A percentile compares a stretch with the other conserved stretches of the same genome.
Conservation (phyloP, 2,797 vertebrate genomes). For the Rhynchonycteris naso region DNA sequence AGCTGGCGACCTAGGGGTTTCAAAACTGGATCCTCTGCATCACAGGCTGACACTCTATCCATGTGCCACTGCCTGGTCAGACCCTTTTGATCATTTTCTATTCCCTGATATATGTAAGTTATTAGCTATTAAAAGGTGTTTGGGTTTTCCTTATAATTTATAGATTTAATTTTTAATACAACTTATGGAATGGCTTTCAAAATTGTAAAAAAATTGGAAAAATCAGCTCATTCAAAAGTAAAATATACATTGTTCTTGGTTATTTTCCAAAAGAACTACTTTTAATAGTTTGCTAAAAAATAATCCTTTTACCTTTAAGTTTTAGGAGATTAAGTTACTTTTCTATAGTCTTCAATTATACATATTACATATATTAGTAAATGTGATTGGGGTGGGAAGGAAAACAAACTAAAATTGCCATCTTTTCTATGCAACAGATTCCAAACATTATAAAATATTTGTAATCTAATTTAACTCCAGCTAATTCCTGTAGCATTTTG, state of each 20-base stretch:
- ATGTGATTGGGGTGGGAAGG: not conserved
- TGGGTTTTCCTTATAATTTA: slow-evolving; percentile 35
- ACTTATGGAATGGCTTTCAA: not conserved
- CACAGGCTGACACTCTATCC: too few species aligned
- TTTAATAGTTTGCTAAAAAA: slow-evolving; percentile 51
- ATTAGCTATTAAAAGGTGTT: slow-evolving; percentile 26
- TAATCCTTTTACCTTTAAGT: slow-evolving; percentile 25
- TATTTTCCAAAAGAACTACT: slow-evolving; percentile 1
- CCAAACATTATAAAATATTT: slow-evolving; percentile 24
- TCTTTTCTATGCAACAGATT: slow-evolving; percentile 23
- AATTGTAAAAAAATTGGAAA: not conserved
- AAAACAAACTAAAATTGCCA: not conserved
- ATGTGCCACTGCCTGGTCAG: too few species aligned
- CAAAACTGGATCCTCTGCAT: too few species aligned
- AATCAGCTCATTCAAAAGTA: slow-evolving; percentile 25
- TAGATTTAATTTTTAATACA: slow-evolving; percentile 35
- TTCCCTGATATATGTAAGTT: slow-evolving; percentile 38
- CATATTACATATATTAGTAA: slow-evolving; percentile 35
- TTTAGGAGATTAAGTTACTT: slow-evolving; percentile 44
- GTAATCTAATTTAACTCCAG: not conserved
- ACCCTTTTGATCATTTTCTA: slow-evolving; percentile 35
- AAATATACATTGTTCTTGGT: slow-evolving; percentile 16
- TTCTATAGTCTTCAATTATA: slow-evolving; percentile 1
- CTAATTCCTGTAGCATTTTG: slow-evolving; percentile 49
- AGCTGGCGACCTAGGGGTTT: too few species aligned